Evolutionary conservation across 2,113 vertebrate species (phyloP), one percentile per base, ranked within the genome.

Genomic region (Nerophis lumbriciformis): DNA sequence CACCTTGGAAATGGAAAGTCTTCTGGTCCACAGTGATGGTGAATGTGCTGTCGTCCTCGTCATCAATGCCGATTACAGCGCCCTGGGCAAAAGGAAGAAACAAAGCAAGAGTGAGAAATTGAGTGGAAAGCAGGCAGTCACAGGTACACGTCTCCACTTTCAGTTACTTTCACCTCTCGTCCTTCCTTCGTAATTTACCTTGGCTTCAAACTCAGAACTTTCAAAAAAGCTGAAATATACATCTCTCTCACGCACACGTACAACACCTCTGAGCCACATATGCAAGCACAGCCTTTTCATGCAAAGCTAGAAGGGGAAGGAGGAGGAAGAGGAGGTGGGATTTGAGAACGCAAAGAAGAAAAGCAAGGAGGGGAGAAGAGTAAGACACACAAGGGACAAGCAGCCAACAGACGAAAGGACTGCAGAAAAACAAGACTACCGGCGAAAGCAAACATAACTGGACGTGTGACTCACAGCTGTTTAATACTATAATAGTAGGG

Each of bases 1-100:
- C 92, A 99, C 97, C 96, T 94, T 98, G 97, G 88, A 98, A 99
- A 94, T 99, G 97, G 90, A 99, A 99, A 90, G 97, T 99, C 94
- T 99, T 99, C 91, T 99, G 97, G 92, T 99, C 97, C 91, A 99
- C 97, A 83, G 97, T 99, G 91, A 99, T 98, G 87, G 97, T 99
- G 91, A 99, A 99, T 85, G 97, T 99, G 94, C 97, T 99, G 93
- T 99, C 97, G 90, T 99, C 97, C 89, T 99, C 97, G 88, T 99
- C 97, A 91, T 99, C 97, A 70, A 99, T 99, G 90, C 97, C 97
- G 90, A 99, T 99, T 91, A 99, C 97, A 91, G 97, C 97, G 92
- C 96, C 97, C 97, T 99, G 92, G 83, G 88, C 64, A 92, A 94
- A 84, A 56, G 59, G 61, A 51, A 37, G 48, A 47, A 50, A 14